Evolutionary conservation across 2,888 invertebrate genomes (phyloP).

Genomic region (Metalampra italica): DNA sequence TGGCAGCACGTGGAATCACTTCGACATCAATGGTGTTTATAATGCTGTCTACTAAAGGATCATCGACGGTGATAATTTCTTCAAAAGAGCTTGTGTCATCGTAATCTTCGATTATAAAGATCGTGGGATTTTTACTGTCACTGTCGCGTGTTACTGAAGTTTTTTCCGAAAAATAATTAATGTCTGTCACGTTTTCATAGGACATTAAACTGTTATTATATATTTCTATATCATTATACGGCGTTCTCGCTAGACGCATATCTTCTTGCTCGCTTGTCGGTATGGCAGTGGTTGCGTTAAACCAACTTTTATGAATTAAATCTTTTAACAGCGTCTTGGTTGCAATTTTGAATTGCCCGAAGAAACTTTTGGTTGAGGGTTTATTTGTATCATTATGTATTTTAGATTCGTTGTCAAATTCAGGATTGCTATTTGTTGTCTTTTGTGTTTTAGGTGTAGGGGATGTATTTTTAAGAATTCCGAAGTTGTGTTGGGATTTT

Average conservation of each 20-base stretch:
- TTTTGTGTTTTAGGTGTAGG: neutral
- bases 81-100: neutral
- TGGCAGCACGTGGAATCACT: neutral
- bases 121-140: slow-evolving; percentile 32
- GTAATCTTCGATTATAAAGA: slow-evolving; percentile 30
- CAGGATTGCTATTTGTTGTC: neutral
- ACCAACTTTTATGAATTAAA: neutral
- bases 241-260: neutral
- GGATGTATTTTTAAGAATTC: too few species aligned
- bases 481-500: too few species aligned
- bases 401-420: neutral
- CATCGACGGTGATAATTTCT: neutral
- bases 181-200: neutral
- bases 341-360: neutral
- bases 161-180: slow-evolving; percentile 5
- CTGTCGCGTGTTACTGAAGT: neutral
- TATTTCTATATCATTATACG: neutral
- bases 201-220: too few species aligned
- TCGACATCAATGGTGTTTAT: neutral
- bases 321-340: neutral
- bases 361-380: neutral
- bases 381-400: neutral
- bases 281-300: neutral
- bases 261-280: neutral
- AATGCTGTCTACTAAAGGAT: neutral